These are phyloP conservation scores for Hemiscyllium ocellatum DNA, from an alignment of 2,113 vertebrate species.

Conservation along the genomic window DNA sequence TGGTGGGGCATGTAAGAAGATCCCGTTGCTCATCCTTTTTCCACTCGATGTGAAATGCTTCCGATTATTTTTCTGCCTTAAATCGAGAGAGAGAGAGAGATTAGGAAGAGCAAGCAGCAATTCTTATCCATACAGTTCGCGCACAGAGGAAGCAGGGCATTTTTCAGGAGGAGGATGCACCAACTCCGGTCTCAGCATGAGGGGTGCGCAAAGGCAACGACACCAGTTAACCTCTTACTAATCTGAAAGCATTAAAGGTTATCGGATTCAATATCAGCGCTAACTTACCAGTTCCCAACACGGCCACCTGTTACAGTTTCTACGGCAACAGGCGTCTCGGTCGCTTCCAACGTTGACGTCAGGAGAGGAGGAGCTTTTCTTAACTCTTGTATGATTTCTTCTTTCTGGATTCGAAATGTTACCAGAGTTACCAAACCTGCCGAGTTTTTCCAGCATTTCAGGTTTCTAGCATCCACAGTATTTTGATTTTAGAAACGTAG, in stretches of 20 bases:
- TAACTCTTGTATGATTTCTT: too few relatives aligned
- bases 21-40: conserved; percentile 49
- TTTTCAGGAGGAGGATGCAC: neutral
- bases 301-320: neutral
- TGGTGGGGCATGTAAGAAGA: conserved; percentile 51
- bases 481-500: too few relatives aligned
- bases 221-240: neutral
- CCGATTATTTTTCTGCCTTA: neutral
- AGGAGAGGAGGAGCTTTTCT: neutral
- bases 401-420: too few relatives aligned
- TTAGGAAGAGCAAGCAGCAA: too few relatives aligned
- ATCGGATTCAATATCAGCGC: neutral
- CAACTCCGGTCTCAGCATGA: neutral
- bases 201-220: neutral
- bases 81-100: neutral
- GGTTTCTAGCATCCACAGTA: too few relatives aligned
- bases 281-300: neutral
- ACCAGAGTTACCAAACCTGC: too few relatives aligned
- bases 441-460: too few relatives aligned
- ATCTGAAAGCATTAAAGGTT: neutral
- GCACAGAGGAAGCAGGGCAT: neutral
- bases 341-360: neutral
- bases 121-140: neutral
- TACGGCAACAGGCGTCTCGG: conserved; percentile 12
- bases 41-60: neutral